Evolutionary conservation across 2,113 vertebrate species (phyloP), one percentile per base, ranked within the genome.

Genomic region (Solea solea): DNA sequence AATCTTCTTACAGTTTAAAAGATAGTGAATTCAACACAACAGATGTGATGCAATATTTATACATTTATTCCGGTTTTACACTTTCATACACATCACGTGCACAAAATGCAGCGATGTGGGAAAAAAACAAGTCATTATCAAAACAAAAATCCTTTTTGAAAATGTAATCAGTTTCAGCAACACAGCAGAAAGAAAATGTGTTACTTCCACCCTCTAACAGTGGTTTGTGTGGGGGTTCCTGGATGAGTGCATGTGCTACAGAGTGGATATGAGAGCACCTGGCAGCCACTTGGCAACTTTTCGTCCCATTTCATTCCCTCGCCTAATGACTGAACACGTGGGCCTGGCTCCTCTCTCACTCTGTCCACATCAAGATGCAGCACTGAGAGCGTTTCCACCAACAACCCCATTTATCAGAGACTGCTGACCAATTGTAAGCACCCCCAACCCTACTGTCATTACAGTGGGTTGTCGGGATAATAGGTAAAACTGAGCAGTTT

Each of bases 361-460:
- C 74, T 58, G 80, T 82, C 82, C 82, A 75, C 80, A 90, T 93
- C 84, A 83, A 86, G 83, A 89, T 76, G 81, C 85, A 80, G 76
- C 62, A 56, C 80, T 67, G 69, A 85, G 75, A 78, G 59, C 44
- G 4, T 81, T 83, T 84, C 72, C 49, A 62, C 82, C 72, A 81
- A 84, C 83, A 76, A 49, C 51, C 69, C 76, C 87, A 87, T 92
- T 88, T 90, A 80, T 92, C 86, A 91, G 82, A 84, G 64, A 75
- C 50, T 50, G 74, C 79, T 14, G 71, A 70, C 81, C 89, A 86
- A 91, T 88, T 86, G 87, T 82, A 66, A 88, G 79, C 78, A 57
- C 79, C 48, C 60, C 56, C 4, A 4, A 66, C 62, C 8, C 77
- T 73, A 28, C 49, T 82, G 69, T 69, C 76, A 74, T 76, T 75